Conservation (phyloP, 2,888 invertebrate genomes). For the Camptogramma bilineatum region DNA sequence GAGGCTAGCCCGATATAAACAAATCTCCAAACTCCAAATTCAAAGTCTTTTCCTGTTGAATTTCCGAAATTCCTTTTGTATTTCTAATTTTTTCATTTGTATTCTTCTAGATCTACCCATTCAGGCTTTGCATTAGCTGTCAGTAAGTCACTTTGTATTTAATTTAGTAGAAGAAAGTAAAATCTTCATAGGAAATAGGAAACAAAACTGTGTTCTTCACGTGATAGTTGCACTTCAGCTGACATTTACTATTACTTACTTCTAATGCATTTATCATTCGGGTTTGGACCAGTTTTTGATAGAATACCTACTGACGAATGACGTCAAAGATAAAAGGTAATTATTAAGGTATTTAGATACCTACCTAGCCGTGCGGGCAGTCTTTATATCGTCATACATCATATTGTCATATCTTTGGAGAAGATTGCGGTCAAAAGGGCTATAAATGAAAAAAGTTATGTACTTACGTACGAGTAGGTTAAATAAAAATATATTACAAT, state of each 20-base stretch:
- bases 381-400: neutral
- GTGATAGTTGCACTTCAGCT: neutral
- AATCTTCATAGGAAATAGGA: too few relatives aligned
- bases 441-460: neutral
- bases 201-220: too few relatives aligned
- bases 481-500: neutral
- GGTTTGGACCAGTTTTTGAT: neutral
- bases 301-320: conserved; percentile 7
- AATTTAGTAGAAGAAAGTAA: too few relatives aligned
- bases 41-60: too few relatives aligned
- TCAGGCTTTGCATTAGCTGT: too few relatives aligned
- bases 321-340: conserved; percentile 11
- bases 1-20: too few relatives aligned
- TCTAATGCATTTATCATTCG: neutral
- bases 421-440: neutral
- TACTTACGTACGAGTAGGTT: neutral
- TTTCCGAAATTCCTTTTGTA: too few relatives aligned
- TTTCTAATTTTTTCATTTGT: too few relatives aligned
- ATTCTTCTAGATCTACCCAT: too few relatives aligned
- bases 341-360: neutral
- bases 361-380: neutral
- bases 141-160: too few relatives aligned
- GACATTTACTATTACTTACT: neutral
- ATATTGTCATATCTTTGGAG: neutral
- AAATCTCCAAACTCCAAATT: too few relatives aligned